Evolutionary conservation across 2,888 invertebrate genomes (phyloP), one percentile per base, ranked within the genome.

Genomic region (Drosophila setosimentum): DNA sequence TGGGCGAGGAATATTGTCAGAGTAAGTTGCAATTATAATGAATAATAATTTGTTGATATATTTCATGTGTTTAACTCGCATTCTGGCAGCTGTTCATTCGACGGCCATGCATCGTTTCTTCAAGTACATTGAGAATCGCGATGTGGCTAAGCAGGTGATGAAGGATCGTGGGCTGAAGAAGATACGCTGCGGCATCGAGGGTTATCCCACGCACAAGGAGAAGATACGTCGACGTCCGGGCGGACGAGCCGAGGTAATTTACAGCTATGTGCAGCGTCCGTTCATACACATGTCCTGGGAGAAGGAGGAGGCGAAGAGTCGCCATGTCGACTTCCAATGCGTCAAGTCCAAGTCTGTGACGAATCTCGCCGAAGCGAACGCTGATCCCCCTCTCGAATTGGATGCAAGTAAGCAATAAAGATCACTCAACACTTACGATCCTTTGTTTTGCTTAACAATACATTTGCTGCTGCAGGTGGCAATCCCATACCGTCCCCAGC

Each of bases 191-290:
- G 99, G 99, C 8, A 99, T 99, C 73, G 99, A 99, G 94, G 99
- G 99, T 0, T 99, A 99, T 93, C 99, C 99, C 4, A 99, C 99
- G 0, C 98, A 99, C 94, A 99, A 99, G 92, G 99, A 99, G 92
- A 99, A 99, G 93, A 96, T 99, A 1, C 98, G 98, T 93, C 97
- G 97, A 91, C 95, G 99, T 27, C 97, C 99, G 0, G 99, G 99
- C 2, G 98, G 98, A 0, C 94, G 99, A 5, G 97, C 99, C 0
- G 99, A 99, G 94, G 92, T 93, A 4, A 99, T 99, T 80, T 99
- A 99, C 94, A 99, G 99, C 94, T 99, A 99, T 93, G 99, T 99
- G 0, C 99, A 99, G 92, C 95, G 99, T 1, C 99, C 99, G 0
- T 99, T 99, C 93, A 97, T 99, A 62, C 98, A 99, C 92, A 93